Evolutionary conservation across 2,113 vertebrate species (phyloP).

Genomic region (Scomber colias): DNA sequence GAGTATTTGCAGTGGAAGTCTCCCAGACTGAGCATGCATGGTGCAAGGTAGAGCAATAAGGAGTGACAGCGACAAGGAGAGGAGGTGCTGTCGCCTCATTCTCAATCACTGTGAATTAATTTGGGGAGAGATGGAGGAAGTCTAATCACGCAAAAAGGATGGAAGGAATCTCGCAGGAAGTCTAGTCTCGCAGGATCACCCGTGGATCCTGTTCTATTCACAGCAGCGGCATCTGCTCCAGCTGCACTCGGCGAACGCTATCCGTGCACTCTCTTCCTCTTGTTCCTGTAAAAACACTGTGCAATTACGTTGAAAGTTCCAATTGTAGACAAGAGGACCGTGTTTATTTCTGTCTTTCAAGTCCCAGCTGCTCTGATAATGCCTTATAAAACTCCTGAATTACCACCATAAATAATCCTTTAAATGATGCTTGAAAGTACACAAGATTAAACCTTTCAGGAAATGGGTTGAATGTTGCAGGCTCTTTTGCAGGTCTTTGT

Average conservation of each 20-base stretch:
- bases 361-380: slow-evolving; percentile 81
- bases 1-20: slow-evolving; percentile 30
- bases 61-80: slow-evolving; percentile 47
- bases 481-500: background rate
- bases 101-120: slow-evolving; percentile 80
- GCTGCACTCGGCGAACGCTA: slow-evolving; percentile 61
- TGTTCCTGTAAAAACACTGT: slow-evolving; percentile 75
- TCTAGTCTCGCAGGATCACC: slow-evolving; percentile 71
- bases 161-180: too few species aligned
- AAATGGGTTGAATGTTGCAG: slow-evolving; percentile 6
- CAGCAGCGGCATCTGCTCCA: slow-evolving; percentile 77
- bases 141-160: slow-evolving; percentile 61
- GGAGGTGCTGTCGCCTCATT: slow-evolving; percentile 51
- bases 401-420: slow-evolving; percentile 57
- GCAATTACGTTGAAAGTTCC: slow-evolving; percentile 81
- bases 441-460: slow-evolving; percentile 14
- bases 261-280: slow-evolving; percentile 69
- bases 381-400: slow-evolving; percentile 66
- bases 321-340: slow-evolving; percentile 59
- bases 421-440: slow-evolving; percentile 30
- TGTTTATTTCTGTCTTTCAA: slow-evolving; percentile 81
- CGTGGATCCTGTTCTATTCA: slow-evolving; percentile 74
- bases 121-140: slow-evolving; percentile 69
- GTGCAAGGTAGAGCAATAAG: slow-evolving; percentile 31
- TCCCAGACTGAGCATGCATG: slow-evolving; percentile 36